Base-by-base conservation (phyloP, 2,888 invertebrate species). In the Thymelicus sylvestris region DNA sequence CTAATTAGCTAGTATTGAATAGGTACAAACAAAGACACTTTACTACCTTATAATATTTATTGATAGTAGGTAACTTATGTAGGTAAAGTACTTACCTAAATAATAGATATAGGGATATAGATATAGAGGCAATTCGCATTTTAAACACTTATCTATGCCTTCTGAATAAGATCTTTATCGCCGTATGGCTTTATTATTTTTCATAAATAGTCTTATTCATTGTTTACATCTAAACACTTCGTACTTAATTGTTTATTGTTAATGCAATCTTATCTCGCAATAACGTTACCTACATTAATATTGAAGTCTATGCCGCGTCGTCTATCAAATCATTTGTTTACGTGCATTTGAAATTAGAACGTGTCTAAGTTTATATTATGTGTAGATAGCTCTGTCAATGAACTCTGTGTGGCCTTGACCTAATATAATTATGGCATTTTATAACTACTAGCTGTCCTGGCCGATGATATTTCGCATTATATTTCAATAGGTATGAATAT, bases 251-350 rank as follows among this genome's bases (percentile, higher is more conserved):
- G 70, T 63, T 66, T 67, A 60, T 73, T 77, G 59, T 72, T 65
- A 68, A 60, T 55, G 59, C 41, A 66, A 78, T 77, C 76, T 78
- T 76, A 79, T 78, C 79, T 71, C 59, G 66, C 61, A 71, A 74
- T 73, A 75, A 74, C 77, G 75, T 73, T 59, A 52, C 62, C 63
- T 57, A 55, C 55, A 50, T 68, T 47, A 47, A 19, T 24, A 52
- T 52, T 19, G 5, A 52, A 52, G 19, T 44, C 44, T 44, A 44
- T 44, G 10, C 44, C 44, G 44, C 31, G 31, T 3, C 31, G n/a
- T 55, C 24, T 55, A 55, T 55, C 55, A 24, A 55, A 55, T 55
- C n/a, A 55, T 55, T 52, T 48, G 48, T 38, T 44, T 19, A 19
- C 19, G 19, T 15, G 55, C 44, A 19, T 7, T 52, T 50, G 31